Base-by-base conservation (phyloP, 2,888 invertebrate genomes). In the Pyrgus malvae region DNA sequence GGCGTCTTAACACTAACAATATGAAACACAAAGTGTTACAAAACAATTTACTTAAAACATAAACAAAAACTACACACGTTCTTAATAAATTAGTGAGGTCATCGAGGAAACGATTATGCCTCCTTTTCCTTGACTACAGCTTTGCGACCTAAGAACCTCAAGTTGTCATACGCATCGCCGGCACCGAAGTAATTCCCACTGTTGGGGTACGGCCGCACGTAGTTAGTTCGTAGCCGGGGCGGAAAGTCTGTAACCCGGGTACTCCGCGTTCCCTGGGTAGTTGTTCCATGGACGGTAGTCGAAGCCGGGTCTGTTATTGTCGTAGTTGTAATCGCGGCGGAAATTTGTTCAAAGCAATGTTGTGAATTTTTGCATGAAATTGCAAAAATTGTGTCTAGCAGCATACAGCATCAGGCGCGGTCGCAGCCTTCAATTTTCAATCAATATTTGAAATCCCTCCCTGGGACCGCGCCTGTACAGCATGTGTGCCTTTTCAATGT, bases 101-200 rank as follows among this genome's bases (percentile, higher is more conserved):
- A n/a, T n/a, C n/a, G n/a, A n/a, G n/a, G n/a, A n/a, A n/a, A 67
- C 25, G 69, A 65, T 1, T 72, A 73, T 1, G 55, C 56, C 48
- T 72, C 74, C 23, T 72, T 73, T 44, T 79, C 79, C 45, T 80
- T 79, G 3, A 74, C 85, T 0, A 72, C 76, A 0, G 64, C 79
- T 67, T 83, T 87, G 27, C 83, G 76, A 0, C 79, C 80, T 0
- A 83, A 58, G 0, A 70, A 68, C 49, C 80, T 76, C 58, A 77
- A 77, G 64, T 76, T 80, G 51, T 82, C 83, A 55, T 79, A 80
- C 1, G 78, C 75, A 37, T 83, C 81, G 56, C 71, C 78, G 2
- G 79, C 80, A 3, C 82, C 79, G 59, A 75, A 75, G 70, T 78
- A 85, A 58, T 77, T 81, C 12, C 78, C 81, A 58, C 72, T 72